phyloP scores from a whole-genome alignment of 2,888 invertebrate species.

The Polia nebulosa region DNA sequence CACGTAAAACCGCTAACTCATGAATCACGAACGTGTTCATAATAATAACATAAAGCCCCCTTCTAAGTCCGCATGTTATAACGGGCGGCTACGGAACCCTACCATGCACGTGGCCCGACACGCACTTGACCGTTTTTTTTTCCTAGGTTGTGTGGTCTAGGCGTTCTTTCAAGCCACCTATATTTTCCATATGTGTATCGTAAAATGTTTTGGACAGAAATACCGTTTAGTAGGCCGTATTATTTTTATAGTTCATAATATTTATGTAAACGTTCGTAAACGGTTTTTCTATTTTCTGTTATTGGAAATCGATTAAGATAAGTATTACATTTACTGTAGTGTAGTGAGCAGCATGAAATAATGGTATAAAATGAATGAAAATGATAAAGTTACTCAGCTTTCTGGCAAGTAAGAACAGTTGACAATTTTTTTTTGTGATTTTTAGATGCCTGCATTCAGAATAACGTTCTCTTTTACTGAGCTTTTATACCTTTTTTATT shows the following conservation, averaged over 20 bases:
- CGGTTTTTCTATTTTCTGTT: not conserved
- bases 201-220: no score
- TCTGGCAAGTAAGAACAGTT: not conserved
- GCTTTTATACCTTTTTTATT: no score
- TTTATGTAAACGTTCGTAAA: not conserved
- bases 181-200: no score
- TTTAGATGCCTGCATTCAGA: not conserved
- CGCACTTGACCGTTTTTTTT: no score
- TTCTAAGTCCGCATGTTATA: no score
- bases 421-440: not conserved
- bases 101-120: no score
- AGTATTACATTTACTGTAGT: not conserved
- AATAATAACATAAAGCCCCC: no score
- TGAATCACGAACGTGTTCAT: no score
- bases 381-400: not conserved
- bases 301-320: not conserved
- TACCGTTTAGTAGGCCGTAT: not conserved
- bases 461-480: not conserved
- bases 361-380: slow-evolving; percentile 2
- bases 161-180: no score
- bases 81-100: no score
- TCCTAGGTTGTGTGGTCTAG: no score
- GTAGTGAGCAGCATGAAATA: not conserved
- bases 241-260: not conserved
- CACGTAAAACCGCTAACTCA: no score